Conservation (phyloP, 2,888 invertebrate genomes). For the Celastrina argiolus region DNA sequence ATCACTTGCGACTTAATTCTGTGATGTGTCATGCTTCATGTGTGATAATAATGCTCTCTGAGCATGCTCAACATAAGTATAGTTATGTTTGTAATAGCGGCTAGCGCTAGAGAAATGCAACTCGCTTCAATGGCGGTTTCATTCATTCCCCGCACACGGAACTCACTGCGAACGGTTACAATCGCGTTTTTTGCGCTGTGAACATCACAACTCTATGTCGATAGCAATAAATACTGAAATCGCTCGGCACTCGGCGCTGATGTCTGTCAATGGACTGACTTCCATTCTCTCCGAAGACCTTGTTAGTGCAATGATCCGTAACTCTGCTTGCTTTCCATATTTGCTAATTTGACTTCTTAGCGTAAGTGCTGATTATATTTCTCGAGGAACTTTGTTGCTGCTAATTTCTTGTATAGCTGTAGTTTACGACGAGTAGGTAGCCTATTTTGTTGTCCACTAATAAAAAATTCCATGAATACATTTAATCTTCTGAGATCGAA, state of each 20-base stretch:
- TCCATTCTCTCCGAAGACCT: conserved; percentile 20
- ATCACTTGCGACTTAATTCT: no score
- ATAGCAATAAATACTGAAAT: conserved; percentile 19
- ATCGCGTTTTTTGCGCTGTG: conserved; percentile 45
- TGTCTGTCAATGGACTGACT: conserved; percentile 23
- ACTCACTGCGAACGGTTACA: conserved; percentile 43
- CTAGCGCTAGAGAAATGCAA: conserved; percentile 40
- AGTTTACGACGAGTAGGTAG: background rate
- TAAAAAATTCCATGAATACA: no score
- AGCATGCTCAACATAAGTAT: no score
- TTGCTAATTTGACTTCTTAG: conserved; percentile 8
- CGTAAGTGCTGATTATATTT: background rate
- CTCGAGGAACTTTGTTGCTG: background rate
- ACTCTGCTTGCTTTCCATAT: conserved; percentile 6
- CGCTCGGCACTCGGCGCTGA: conserved; percentile 25
- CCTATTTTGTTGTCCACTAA: background rate
- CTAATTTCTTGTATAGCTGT: background rate
- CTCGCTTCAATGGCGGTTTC: conserved; percentile 55
- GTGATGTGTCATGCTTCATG: no score
- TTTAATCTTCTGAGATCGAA: no score
- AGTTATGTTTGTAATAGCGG: background rate
- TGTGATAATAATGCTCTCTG: no score
- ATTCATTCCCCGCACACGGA: conserved; percentile 56
- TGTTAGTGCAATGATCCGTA: conserved; percentile 21
- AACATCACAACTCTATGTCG: conserved; percentile 29